These are phyloP conservation scores for Todiramphus chloris DNA, from an alignment of 2,113 vertebrate species.

Conservation along the genomic window DNA sequence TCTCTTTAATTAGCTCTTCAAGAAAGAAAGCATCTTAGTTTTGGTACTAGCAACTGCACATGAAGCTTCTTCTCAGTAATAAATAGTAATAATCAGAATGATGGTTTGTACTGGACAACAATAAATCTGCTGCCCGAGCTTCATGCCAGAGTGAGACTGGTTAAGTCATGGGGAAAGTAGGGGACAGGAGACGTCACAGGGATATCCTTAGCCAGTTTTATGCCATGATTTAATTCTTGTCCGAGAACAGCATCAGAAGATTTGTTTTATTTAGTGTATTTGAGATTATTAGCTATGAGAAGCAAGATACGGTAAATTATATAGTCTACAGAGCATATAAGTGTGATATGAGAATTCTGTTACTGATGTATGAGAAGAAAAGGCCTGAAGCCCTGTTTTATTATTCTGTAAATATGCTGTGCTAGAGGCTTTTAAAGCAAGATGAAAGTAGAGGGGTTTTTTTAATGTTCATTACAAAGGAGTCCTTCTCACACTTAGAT, in stretches of 20 bases:
- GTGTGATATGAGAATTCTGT: background rate
- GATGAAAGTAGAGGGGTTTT: background rate
- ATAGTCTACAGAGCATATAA: background rate
- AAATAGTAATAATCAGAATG: background rate
- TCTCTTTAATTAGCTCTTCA: background rate
- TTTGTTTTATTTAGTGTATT: background rate
- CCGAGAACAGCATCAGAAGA: background rate
- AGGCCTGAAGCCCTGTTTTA: constrained; percentile 46
- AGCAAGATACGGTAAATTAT: background rate
- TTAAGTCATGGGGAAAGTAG: background rate
- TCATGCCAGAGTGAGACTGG: background rate
- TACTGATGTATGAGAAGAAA: constrained; percentile 22
- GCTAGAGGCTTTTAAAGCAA: constrained; percentile 43
- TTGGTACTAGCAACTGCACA: background rate
- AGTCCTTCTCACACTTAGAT: background rate
- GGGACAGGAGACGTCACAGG: background rate
- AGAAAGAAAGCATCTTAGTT: background rate
- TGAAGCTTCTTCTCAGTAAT: background rate
- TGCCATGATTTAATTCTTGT: background rate
- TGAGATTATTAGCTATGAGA: background rate
- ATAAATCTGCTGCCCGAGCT: background rate
- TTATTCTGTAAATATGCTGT: constrained; percentile 54
- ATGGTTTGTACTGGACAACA: background rate
- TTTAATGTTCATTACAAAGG: constrained; percentile 50
- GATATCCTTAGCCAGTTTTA: background rate